These are phyloP conservation scores for Malthinus flaveolus DNA, from an alignment of 2,888 invertebrate genomes.

Conservation along the genomic window DNA sequence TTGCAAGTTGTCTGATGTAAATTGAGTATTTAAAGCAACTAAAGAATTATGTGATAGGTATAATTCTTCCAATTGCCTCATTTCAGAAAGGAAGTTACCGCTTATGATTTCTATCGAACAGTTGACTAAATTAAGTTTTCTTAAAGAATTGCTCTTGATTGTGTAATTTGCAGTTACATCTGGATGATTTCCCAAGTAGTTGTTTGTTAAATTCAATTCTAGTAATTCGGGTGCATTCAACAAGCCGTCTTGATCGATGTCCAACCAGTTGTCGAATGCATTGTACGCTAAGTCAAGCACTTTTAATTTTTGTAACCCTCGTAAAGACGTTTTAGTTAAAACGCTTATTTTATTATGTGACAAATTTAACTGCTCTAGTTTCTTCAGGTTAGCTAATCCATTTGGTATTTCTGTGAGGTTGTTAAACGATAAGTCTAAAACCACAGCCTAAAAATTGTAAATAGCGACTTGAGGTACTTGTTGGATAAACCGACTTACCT, in stretches of 20 bases:
- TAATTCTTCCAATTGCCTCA: conserved; percentile 59
- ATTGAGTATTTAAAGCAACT: conserved; percentile 29
- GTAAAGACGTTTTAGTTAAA: conserved; percentile 48
- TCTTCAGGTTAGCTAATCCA: conserved; percentile 56
- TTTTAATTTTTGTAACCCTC: conserved; percentile 61
- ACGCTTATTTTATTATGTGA: conserved; percentile 49
- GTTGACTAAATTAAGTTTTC: conserved; percentile 62
- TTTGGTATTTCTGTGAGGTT: conserved; percentile 61
- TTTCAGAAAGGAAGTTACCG: conserved; percentile 56
- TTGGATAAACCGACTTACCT: background rate
- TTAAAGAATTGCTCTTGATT: conserved; percentile 62
- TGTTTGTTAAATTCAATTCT: conserved; percentile 66
- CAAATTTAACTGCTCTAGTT: conserved; percentile 60
- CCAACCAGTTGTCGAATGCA: conserved; percentile 61
- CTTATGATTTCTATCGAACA: conserved; percentile 64
- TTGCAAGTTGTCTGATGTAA: conserved; percentile 41
- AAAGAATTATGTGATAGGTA: conserved; percentile 55
- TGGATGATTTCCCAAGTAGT: conserved; percentile 56
- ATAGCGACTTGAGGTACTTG: background rate
- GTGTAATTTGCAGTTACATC: conserved; percentile 49
- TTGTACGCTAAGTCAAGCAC: conserved; percentile 67
- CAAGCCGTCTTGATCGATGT: conserved; percentile 60
- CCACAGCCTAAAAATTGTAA: conserved; percentile 67
- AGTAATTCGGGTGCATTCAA: conserved; percentile 58
- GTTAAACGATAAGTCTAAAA: conserved; percentile 67